A percentile compares a stretch with the other conserved stretches of the same genome.
Evolutionary conservation across 1,140 invertebrate species (phyloP).

Genomic region (Thrips palmi): DNA sequence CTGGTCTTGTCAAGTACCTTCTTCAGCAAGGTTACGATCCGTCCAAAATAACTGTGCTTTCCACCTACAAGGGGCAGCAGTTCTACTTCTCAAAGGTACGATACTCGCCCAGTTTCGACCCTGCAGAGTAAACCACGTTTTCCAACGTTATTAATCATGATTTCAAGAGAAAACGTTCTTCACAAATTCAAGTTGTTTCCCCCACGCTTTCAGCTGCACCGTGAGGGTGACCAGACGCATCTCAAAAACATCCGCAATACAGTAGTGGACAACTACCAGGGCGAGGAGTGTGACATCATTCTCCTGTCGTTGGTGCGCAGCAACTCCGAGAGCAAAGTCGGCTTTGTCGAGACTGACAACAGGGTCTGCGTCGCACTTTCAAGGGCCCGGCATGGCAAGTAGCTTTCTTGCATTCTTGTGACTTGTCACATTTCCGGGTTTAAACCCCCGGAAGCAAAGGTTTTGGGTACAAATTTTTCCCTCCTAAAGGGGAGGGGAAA

Average conservation of each 20-base stretch:
- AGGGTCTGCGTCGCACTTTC: constrained; percentile 71
- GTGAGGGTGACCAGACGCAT: too few relatives aligned
- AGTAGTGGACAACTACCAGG: constrained; percentile 68
- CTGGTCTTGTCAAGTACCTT: constrained; percentile 35
- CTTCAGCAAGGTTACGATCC: constrained; percentile 35
- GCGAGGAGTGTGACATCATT: constrained; percentile 71
- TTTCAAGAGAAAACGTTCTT: constrained; percentile 3
- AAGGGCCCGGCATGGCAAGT: constrained; percentile 49
- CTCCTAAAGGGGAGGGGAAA: too few relatives aligned
- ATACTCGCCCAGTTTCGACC: not conserved
- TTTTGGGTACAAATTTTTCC: too few relatives aligned
- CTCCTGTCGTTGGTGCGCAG: constrained; percentile 65
- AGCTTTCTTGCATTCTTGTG: too few relatives aligned
- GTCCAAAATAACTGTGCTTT: constrained; percentile 41
- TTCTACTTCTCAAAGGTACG: constrained; percentile 8
- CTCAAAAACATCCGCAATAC: constrained; percentile 36
- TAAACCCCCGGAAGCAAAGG: too few relatives aligned
- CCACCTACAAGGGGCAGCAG: constrained; percentile 41
- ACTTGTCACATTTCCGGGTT: too few relatives aligned
- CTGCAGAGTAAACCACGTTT: not conserved
- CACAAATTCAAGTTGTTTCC: constrained; percentile 18
- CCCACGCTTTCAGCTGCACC: too few relatives aligned
- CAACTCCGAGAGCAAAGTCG: constrained; percentile 44
- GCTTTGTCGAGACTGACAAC: constrained; percentile 57
- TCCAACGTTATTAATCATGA: constrained; percentile 7